Evolutionary conservation across 2,888 invertebrate genomes (phyloP).

Genomic region (Papilio demoleus): DNA sequence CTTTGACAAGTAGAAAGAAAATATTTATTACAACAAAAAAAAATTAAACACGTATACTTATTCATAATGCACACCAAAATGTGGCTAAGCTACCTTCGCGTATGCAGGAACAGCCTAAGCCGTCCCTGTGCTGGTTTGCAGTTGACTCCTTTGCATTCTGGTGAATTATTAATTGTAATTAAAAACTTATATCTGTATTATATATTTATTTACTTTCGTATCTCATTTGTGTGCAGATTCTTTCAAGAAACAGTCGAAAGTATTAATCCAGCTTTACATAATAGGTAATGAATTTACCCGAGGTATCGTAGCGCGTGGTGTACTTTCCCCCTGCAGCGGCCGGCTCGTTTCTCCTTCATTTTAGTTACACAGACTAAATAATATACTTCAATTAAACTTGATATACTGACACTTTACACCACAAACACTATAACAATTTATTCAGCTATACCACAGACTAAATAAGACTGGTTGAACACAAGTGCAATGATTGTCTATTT

Average conservation of each 20-base stretch:
- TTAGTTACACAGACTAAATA: slow-evolving; percentile 44
- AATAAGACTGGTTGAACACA: slow-evolving; percentile 38
- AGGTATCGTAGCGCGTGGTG: slow-evolving; percentile 69
- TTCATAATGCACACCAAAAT: too few species aligned
- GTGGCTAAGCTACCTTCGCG: too few species aligned
- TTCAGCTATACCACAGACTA: not conserved
- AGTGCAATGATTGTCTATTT: not conserved
- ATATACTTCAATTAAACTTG: slow-evolving; percentile 2
- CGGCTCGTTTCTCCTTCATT: slow-evolving; percentile 50
- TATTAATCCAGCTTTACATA: slow-evolving; percentile 21
- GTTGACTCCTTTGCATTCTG: too few species aligned
- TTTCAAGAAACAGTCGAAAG: not conserved
- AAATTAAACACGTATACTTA: too few species aligned
- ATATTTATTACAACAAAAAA: too few species aligned
- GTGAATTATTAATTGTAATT: too few species aligned
- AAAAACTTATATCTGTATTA: too few species aligned
- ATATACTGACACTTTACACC: slow-evolving; percentile 37
- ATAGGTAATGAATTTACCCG: slow-evolving; percentile 58
- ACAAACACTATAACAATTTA: not conserved
- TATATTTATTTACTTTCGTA: too few species aligned
- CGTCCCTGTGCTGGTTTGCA: too few species aligned
- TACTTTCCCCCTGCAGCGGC: slow-evolving; percentile 66
- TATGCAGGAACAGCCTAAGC: too few species aligned
- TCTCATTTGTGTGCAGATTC: too few species aligned
- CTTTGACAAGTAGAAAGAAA: too few species aligned